Evolutionary conservation across 2,888 invertebrate genomes (phyloP).

Genomic region (Monopis laevigella): DNA sequence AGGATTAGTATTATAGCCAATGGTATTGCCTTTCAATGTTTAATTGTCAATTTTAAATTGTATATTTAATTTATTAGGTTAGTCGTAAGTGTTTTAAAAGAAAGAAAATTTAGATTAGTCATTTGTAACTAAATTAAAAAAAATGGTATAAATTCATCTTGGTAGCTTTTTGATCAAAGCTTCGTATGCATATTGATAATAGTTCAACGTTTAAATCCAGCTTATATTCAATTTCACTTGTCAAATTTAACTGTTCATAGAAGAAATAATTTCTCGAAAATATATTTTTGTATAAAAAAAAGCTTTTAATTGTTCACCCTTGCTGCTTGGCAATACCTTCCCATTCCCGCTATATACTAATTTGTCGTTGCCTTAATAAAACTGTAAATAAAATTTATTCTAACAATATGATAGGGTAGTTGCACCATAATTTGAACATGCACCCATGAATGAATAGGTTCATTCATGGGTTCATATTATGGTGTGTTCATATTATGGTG

Average conservation of each 20-base stretch:
- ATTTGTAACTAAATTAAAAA: too few species aligned
- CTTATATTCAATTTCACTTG: constrained; percentile 49
- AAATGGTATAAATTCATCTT: not conserved
- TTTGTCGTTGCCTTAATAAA: too few species aligned
- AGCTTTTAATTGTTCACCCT: constrained; percentile 59
- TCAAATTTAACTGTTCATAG: constrained; percentile 58
- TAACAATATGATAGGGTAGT: too few species aligned
- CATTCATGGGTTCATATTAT: too few species aligned
- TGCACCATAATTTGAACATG: too few species aligned
- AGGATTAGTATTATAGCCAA: constrained; percentile 42
- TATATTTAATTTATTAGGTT: not conserved
- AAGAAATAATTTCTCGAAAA: constrained; percentile 46
- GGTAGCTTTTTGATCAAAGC: not conserved
- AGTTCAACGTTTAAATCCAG: constrained; percentile 50
- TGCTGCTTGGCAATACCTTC: constrained; percentile 29
- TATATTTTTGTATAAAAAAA: constrained; percentile 52
- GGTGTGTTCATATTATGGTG: too few species aligned
- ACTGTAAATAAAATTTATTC: too few species aligned
- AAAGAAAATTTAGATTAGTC: too few species aligned
- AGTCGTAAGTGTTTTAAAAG: too few species aligned
- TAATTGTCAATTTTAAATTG: constrained; percentile 1
- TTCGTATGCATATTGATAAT: not conserved
- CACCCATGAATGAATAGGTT: too few species aligned
- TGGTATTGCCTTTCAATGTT: constrained; percentile 41
- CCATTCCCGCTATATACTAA: too few species aligned